Percentiles rank a stretch among this genome's conserved stretches.
These are phyloP conservation scores for Trachemys scripta DNA, from an alignment of 2,113 vertebrate genomes.

Conservation along the genomic window DNA sequence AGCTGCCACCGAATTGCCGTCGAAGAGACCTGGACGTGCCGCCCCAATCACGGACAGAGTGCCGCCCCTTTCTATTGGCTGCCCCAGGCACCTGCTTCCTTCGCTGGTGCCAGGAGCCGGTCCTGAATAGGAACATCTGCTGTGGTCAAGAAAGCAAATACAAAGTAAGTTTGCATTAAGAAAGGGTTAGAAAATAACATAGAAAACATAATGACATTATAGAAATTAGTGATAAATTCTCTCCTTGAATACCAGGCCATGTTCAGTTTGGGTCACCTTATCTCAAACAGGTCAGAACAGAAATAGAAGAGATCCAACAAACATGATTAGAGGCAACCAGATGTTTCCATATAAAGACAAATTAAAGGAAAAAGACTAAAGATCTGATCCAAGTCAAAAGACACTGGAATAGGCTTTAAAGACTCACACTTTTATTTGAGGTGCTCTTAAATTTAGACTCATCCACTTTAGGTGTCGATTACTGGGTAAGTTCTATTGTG, in stretches of 20 bases:
- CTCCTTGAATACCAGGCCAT: not conserved
- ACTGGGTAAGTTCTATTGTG: not conserved
- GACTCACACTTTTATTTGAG: not conserved
- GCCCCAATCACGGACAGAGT: too few species aligned
- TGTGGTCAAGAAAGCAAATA: not conserved
- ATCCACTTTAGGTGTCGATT: not conserved
- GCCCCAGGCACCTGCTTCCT: too few species aligned
- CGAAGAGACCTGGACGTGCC: too few species aligned
- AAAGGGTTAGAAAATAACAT: not conserved
- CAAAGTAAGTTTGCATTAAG: conserved; percentile 3
- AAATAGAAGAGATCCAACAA: not conserved
- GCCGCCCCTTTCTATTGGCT: too few species aligned
- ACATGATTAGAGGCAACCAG: not conserved
- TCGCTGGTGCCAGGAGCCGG: too few species aligned
- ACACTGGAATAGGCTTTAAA: not conserved
- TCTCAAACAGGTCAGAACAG: not conserved
- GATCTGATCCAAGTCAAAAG: not conserved
- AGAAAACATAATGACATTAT: not conserved
- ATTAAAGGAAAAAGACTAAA: not conserved
- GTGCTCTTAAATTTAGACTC: not conserved
- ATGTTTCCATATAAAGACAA: not conserved
- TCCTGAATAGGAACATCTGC: conserved; percentile 17
- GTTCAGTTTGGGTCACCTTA: not conserved
- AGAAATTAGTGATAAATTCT: not conserved
- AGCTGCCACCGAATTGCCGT: too few species aligned